Percentiles rank a stretch among this genome's conserved stretches.
Evolutionary conservation across 1,140 invertebrate species (phyloP).

Genomic region (Temnothorax longispinosus): DNA sequence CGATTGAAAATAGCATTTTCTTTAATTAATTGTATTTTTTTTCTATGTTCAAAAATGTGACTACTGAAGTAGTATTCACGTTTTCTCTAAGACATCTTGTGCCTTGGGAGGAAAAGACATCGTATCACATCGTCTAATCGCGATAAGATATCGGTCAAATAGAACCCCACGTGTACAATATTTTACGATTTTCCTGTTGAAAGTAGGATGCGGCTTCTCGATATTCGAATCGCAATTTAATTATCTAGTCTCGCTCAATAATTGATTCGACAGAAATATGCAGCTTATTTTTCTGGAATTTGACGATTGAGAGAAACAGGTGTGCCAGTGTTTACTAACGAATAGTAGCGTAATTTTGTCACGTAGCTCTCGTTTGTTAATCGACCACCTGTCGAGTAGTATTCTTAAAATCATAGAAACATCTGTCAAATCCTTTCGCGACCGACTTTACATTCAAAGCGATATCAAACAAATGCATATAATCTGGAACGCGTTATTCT

Average conservation of each 20-base stretch:
- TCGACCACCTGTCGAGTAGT: background rate
- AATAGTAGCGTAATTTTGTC: background rate
- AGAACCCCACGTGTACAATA: background rate
- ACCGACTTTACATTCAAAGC: background rate
- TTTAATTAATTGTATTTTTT: background rate
- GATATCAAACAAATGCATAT: background rate
- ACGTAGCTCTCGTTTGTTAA: slow-evolving; percentile 40
- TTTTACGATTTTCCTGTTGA: background rate
- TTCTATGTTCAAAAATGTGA: background rate
- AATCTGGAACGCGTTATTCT: background rate
- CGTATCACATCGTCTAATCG: background rate
- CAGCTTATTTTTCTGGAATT: background rate
- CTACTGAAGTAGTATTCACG: background rate
- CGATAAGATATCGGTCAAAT: slow-evolving; percentile 24
- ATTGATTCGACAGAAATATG: background rate
- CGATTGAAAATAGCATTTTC: no score
- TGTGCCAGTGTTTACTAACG: background rate
- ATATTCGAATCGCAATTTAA: background rate
- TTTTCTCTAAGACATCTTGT: background rate
- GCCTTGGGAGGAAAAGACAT: background rate
- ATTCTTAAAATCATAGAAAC: slow-evolving; percentile 36
- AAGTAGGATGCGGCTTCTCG: background rate
- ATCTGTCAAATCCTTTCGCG: slow-evolving; percentile 23
- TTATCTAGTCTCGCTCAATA: background rate
- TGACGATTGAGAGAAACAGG: slow-evolving; percentile 7